Evolutionary conservation across 2,888 invertebrate genomes (phyloP).

Genomic region (Drosophila longiperda): DNA sequence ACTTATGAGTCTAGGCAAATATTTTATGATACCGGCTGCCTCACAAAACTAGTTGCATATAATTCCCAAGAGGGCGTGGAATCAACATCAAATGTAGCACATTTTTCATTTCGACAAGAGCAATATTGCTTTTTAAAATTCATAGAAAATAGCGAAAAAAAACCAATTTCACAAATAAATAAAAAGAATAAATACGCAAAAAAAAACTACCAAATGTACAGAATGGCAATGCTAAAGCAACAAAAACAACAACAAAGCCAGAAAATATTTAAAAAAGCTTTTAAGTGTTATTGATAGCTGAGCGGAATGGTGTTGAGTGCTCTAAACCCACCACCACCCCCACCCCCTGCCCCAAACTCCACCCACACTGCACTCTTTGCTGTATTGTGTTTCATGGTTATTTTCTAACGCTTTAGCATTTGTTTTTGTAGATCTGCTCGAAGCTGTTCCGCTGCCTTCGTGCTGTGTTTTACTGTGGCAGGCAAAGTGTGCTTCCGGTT

Average conservation of each 20-base stretch:
- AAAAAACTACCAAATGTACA: constrained; percentile 63
- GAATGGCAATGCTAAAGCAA: constrained; percentile 40
- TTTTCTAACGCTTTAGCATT: constrained; percentile 46
- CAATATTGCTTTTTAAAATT: constrained; percentile 77
- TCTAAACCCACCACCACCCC: not conserved
- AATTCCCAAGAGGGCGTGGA: constrained; percentile 41
- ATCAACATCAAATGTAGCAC: constrained; percentile 54
- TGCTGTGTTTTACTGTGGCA: constrained; percentile 33
- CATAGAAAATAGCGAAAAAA: constrained; percentile 29
- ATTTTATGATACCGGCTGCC: constrained; percentile 48
- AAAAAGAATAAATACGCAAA: constrained; percentile 64
- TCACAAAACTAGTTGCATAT: constrained; percentile 35
- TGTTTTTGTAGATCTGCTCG: constrained; percentile 48
- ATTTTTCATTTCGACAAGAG: constrained; percentile 73
- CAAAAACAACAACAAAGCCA: constrained; percentile 33
- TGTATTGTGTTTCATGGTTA: constrained; percentile 44
- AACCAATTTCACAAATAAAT: constrained; percentile 66
- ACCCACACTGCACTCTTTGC: constrained; percentile 19
- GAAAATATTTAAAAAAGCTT: constrained; percentile 76
- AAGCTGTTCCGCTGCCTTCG: constrained; percentile 25
- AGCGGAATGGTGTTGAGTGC: constrained; percentile 27
- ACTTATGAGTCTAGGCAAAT: constrained; percentile 63
- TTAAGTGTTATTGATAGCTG: constrained; percentile 79
- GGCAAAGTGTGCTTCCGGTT: constrained; percentile 68
- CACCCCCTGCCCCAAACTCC: not conserved